These are phyloP conservation scores for Drosophila fungiperda DNA, from an alignment of 2,888 invertebrate genomes.

Conservation along the genomic window DNA sequence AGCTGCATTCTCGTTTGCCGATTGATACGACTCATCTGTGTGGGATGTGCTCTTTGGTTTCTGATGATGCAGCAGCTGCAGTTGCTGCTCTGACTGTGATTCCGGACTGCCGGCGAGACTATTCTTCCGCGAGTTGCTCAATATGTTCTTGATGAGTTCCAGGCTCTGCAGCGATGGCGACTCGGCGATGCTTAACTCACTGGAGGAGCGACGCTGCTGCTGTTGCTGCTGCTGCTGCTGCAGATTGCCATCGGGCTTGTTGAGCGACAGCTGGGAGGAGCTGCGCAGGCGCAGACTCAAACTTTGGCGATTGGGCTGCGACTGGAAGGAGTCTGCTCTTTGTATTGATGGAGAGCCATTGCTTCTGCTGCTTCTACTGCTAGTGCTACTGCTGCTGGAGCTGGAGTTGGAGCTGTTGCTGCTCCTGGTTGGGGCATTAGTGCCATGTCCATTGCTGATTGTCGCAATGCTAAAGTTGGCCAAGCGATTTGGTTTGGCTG, in stretches of 20 bases:
- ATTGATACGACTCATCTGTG: conserved; percentile 2
- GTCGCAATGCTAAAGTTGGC: conserved; percentile 81
- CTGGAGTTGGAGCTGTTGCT: neutral
- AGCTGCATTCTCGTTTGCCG: neutral
- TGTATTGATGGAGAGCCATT: conserved; percentile 45
- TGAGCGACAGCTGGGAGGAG: conserved; percentile 82
- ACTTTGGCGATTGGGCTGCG: conserved; percentile 17
- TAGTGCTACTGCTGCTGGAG: conserved; percentile 17
- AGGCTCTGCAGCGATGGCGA: conserved; percentile 84
- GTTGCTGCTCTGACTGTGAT: conserved; percentile 20
- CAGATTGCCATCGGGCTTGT: conserved; percentile 66
- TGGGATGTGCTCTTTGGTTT: conserved; percentile 42
- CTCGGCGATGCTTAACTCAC: conserved; percentile 85
- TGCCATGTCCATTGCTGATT: conserved; percentile 28
- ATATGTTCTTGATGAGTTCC: conserved; percentile 84
- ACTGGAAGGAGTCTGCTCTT: conserved; percentile 84
- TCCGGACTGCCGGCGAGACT: conserved; percentile 76
- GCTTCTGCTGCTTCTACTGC: conserved; percentile 36
- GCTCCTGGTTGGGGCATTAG: too few species aligned
- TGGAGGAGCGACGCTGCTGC: conserved; percentile 82
- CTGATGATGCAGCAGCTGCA: neutral
- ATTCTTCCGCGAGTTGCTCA: conserved; percentile 83
- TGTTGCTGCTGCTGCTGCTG: conserved; percentile 43
- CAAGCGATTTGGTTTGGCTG: conserved; percentile 81
- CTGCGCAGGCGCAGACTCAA: conserved; percentile 65